A percentile compares a stretch with the other conserved stretches of the same genome.
Evolutionary conservation across 2,113 vertebrate genomes (phyloP).

Genomic region (Phyllopteryx taeniolatus): DNA sequence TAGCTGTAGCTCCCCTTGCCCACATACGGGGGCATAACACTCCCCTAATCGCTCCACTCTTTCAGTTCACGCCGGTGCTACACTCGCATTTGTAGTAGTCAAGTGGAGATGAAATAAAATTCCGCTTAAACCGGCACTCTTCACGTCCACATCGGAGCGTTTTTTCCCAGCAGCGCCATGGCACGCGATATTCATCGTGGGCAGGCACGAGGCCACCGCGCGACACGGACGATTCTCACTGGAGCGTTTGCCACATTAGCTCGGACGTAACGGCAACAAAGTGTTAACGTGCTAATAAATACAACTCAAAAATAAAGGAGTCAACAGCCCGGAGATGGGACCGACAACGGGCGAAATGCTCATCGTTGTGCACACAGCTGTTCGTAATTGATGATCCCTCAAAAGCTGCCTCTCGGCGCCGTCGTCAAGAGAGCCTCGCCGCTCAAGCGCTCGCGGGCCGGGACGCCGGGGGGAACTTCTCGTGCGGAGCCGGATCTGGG

Average conservation of each 20-base stretch:
- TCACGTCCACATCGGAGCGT: conserved; percentile 20
- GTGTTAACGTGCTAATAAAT: background rate
- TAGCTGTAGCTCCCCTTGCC: too few relatives aligned
- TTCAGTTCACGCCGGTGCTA: too few relatives aligned
- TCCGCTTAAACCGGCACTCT: background rate
- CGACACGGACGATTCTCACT: conserved; percentile 24
- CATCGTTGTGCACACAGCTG: conserved; percentile 44
- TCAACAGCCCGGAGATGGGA: conserved; percentile 2
- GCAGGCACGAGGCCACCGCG: background rate
- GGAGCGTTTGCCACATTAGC: conserved; percentile 21
- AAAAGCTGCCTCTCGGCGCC: conserved; percentile 51
- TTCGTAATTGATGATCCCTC: conserved; percentile 59
- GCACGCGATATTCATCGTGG: conserved; percentile 46
- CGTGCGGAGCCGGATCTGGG: conserved; percentile 1
- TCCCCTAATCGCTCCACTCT: too few relatives aligned
- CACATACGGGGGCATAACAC: too few relatives aligned
- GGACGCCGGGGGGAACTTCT: conserved; percentile 23
- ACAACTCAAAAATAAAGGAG: background rate
- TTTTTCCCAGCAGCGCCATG: conserved; percentile 1
- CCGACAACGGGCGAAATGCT: conserved; percentile 35
- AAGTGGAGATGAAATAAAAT: too few relatives aligned
- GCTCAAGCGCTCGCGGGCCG: conserved; percentile 28
- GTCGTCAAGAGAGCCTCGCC: conserved; percentile 29
- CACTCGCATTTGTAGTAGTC: too few relatives aligned
- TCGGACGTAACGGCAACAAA: conserved; percentile 28